Conservation (phyloP, 2,888 invertebrate species). For the Phyto melanocephala region DNA sequence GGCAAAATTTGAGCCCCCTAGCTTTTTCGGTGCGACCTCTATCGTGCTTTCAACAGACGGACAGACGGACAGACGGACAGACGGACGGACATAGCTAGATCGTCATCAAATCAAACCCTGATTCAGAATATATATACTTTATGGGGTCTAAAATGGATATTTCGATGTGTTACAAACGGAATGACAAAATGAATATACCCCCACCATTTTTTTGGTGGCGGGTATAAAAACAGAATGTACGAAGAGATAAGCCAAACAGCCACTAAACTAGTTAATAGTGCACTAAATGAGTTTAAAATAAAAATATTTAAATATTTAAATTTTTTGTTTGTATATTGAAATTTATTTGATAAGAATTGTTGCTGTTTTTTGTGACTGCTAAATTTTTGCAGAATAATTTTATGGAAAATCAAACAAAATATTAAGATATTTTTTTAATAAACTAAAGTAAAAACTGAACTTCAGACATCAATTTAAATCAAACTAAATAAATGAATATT, state of each 20-base stretch:
- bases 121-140: no score
- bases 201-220: background rate
- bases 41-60: no score
- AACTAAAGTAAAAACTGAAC: slow-evolving; percentile 41
- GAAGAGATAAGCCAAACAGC: slow-evolving; percentile 22
- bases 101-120: no score
- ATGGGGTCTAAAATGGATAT: no score
- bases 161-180: no score
- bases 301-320: background rate
- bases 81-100: no score
- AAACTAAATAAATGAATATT: no score
- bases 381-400: background rate
- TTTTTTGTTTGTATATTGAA: background rate
- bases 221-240: background rate
- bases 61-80: no score
- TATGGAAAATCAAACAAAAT: slow-evolving; percentile 1
- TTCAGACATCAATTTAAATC: no score
- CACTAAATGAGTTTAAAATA: slow-evolving; percentile 50
- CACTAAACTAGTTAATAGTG: slow-evolving; percentile 55
- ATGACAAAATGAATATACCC: no score
- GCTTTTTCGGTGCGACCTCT: no score
- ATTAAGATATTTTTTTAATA: background rate
- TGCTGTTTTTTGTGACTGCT: background rate
- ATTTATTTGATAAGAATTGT: slow-evolving; percentile 21
- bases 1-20: no score